phyloP scores from a whole-genome alignment of 2,113 vertebrate species.

The Mastomys natalensis region DNA sequence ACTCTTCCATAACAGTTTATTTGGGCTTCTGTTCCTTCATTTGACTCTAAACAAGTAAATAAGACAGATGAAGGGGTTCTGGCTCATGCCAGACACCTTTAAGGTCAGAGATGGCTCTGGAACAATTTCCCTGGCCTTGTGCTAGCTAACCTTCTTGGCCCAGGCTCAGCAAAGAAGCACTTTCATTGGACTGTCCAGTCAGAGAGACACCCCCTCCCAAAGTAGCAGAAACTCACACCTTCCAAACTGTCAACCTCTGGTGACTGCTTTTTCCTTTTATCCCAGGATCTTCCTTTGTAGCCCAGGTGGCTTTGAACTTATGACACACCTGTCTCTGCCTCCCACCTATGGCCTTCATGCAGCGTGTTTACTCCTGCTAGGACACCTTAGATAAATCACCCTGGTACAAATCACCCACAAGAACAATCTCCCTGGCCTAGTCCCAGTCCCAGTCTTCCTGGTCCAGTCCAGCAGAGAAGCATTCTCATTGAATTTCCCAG shows the following conservation, averaged over 20 bases:
- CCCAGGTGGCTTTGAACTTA: neutral
- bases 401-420: neutral
- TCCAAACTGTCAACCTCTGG: neutral
- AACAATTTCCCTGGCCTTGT: neutral
- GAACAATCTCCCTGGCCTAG: neutral
- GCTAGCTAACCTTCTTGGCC: neutral
- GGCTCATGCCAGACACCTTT: neutral
- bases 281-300: neutral
- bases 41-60: neutral
- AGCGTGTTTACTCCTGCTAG: neutral
- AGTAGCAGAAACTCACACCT: neutral
- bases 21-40: neutral
- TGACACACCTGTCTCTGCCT: neutral
- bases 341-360: neutral
- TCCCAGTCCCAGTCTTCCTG: neutral
- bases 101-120: neutral
- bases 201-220: neutral
- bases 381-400: neutral
- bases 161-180: neutral
- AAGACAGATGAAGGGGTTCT: neutral
- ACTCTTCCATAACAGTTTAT: neutral
- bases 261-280: neutral
- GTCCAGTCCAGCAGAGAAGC: neutral
- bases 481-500: neutral
- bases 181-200: neutral